phyloP scores from a whole-genome alignment of 2,888 invertebrate genomes.

The Melangyna quadrimaculata region DNA sequence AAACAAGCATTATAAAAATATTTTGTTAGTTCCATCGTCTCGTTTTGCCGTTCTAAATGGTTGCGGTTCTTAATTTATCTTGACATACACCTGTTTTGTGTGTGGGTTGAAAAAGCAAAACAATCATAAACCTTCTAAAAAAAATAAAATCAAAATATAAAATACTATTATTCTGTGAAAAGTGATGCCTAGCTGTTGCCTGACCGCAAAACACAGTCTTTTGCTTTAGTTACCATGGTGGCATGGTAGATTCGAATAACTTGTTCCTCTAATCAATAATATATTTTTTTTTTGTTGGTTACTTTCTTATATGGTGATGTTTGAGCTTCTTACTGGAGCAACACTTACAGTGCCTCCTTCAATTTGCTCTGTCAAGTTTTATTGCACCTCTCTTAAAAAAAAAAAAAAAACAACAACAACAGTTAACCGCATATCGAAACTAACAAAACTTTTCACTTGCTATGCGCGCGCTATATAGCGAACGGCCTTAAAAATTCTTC shows the following conservation, averaged over 20 bases:
- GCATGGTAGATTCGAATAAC: conserved; percentile 20
- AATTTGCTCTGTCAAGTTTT: conserved; percentile 70
- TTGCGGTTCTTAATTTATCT: conserved; percentile 61
- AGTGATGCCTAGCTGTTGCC: conserved; percentile 34
- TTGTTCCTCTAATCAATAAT: conserved; percentile 45
- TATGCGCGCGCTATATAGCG: not conserved
- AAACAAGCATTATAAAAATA: conserved; percentile 46
- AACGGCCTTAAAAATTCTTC: conserved; percentile 1
- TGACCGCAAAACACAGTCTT: conserved; percentile 44
- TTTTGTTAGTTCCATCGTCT: conserved; percentile 30
- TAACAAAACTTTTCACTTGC: conserved; percentile 55
- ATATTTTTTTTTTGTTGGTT: not conserved
- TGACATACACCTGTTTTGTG: conserved; percentile 61
- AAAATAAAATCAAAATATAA: conserved; percentile 20
- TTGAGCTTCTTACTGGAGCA: not conserved
- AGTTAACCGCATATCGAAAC: conserved; percentile 65
- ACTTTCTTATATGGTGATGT: not conserved
- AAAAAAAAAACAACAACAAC: conserved; percentile 28
- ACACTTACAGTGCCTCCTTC: conserved; percentile 26
- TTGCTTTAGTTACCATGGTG: not conserved
- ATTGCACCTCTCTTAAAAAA: conserved; percentile 54
- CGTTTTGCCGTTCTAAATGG: conserved; percentile 25
- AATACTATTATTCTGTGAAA: conserved; percentile 16
- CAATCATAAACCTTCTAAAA: conserved; percentile 25
- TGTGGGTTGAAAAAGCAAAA: conserved; percentile 7